phyloP scores from a whole-genome alignment of 1,140 invertebrate species.

The Artemia franciscana region DNA sequence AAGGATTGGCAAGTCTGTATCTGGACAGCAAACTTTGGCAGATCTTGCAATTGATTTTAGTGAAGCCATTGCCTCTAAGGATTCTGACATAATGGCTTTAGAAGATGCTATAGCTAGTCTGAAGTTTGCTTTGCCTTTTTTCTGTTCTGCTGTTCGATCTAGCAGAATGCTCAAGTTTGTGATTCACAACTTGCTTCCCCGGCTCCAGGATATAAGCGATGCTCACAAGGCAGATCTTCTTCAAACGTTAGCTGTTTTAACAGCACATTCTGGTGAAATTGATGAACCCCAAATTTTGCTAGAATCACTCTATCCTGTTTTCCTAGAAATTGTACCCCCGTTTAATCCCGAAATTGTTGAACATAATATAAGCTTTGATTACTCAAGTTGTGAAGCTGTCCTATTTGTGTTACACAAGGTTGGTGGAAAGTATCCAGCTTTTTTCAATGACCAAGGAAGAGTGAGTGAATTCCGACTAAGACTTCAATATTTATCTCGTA shows the following conservation, averaged over 20 bases:
- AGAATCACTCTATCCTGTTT: not conserved
- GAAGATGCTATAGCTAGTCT: constrained; percentile 51
- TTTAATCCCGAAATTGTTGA: constrained; percentile 6
- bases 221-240: not conserved
- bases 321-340: constrained; percentile 6
- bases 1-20: constrained; percentile 47
- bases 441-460: constrained; percentile 48
- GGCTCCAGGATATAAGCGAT: not conserved
- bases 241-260: not conserved
- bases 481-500: constrained; percentile 73
- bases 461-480: constrained; percentile 66
- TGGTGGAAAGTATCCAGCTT: constrained; percentile 51
- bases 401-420: constrained; percentile 70
- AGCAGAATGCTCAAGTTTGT: not conserved
- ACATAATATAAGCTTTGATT: constrained; percentile 35
- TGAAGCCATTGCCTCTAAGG: constrained; percentile 22
- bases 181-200: not conserved
- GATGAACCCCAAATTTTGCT: not conserved
- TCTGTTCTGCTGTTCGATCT: constrained; percentile 6
- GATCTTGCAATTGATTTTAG: constrained; percentile 29
- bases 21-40: constrained; percentile 62
- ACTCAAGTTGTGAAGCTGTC: constrained; percentile 78
- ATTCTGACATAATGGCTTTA: constrained; percentile 47
- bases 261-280: constrained; percentile 3
- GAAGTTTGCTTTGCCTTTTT: constrained; percentile 12